These are phyloP conservation scores for Formica selysi DNA, from an alignment of 1,140 invertebrate species.

Conservation along the genomic window DNA sequence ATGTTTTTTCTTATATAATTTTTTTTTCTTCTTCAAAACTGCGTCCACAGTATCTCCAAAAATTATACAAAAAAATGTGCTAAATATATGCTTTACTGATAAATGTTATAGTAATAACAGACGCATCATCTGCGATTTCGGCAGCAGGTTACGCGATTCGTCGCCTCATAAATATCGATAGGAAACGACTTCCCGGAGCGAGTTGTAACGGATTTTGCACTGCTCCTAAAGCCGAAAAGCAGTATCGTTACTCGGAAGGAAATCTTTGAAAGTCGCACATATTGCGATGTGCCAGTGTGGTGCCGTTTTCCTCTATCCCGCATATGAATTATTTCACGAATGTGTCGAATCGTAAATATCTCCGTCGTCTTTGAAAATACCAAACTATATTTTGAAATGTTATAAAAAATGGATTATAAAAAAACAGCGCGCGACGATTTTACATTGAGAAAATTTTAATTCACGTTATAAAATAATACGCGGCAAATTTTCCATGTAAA, in stretches of 20 bases:
- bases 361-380: not conserved
- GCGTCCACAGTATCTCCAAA: not conserved
- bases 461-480: not conserved
- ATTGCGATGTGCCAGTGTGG: not conserved
- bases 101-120: constrained; percentile 18
- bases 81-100: too few species aligned
- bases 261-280: constrained; percentile 57
- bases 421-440: not conserved
- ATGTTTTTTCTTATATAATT: not conserved
- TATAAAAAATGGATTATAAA: not conserved
- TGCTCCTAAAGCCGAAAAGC: constrained; percentile 43
- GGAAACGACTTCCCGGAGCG: constrained; percentile 49
- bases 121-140: constrained; percentile 34
- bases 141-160: constrained; percentile 33
- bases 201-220: constrained; percentile 38
- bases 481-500: not conserved
- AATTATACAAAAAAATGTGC: not conserved
- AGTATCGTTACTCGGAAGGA: constrained; percentile 58
- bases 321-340: constrained; percentile 47
- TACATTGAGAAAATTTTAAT: not conserved
- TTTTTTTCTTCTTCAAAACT: not conserved
- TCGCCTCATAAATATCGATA: constrained; percentile 65
- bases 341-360: constrained; percentile 22
- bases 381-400: not conserved
- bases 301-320: not conserved